phyloP scores from a whole-genome alignment of 2,888 invertebrate genomes.

The Lasioglossum calceatum region DNA sequence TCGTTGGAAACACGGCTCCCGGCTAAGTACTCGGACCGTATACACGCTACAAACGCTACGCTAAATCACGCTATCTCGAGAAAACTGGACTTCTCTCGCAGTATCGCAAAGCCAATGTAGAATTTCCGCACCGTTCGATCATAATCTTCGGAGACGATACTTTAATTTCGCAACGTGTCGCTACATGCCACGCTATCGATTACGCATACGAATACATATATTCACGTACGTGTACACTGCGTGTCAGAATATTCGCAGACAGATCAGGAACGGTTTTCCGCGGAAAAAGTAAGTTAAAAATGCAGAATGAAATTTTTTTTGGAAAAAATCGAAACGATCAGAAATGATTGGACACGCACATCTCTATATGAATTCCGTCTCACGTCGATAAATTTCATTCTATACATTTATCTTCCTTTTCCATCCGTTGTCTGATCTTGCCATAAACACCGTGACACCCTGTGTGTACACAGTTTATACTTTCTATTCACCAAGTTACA shows the following conservation, averaged over 20 bases:
- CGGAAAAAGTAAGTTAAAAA: background rate
- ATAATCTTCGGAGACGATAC: constrained; percentile 1
- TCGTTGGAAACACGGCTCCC: constrained; percentile 5
- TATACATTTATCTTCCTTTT: background rate
- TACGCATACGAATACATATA: constrained; percentile 1
- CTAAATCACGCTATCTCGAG: constrained; percentile 22
- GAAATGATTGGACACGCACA: background rate
- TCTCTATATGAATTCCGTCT: background rate
- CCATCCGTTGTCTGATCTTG: background rate
- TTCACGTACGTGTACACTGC: background rate
- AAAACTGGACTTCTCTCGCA: background rate
- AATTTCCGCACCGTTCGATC: background rate
- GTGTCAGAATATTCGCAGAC: background rate
- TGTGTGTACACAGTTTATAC: background rate
- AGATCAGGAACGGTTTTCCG: background rate
- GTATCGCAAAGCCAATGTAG: constrained; percentile 14
- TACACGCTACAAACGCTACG: constrained; percentile 13
- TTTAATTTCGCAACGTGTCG: constrained; percentile 24
- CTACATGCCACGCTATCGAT: constrained; percentile 25
- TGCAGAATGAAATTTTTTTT: background rate
- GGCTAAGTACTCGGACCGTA: constrained; percentile 28
- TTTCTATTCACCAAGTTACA: background rate
- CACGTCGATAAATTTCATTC: background rate
- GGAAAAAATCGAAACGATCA: no score
- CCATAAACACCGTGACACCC: background rate